These are phyloP conservation scores for Mimumesa dahlbomi DNA, from an alignment of 2,888 invertebrate species.

Conservation along the genomic window DNA sequence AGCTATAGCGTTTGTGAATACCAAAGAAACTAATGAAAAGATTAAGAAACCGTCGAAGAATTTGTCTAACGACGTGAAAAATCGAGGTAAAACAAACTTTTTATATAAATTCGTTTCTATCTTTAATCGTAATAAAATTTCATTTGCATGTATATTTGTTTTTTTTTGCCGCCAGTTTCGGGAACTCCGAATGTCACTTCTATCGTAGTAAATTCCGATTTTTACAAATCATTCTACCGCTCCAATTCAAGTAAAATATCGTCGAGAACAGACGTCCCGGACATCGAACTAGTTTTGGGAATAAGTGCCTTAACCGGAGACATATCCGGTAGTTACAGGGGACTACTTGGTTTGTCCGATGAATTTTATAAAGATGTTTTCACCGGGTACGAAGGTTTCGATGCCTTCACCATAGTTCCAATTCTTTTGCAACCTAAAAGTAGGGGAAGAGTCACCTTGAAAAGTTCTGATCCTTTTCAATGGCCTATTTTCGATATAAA, in stretches of 20 bases:
- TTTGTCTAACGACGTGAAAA: not conserved
- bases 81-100: not conserved
- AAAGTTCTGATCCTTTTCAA: slow-evolving; percentile 87
- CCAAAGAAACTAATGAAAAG: slow-evolving; percentile 77
- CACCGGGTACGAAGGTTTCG: slow-evolving; percentile 80
- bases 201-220: slow-evolving; percentile 22
- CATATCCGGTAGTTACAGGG: slow-evolving; percentile 85
- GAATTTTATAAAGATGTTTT: slow-evolving; percentile 84
- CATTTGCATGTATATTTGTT: too few relatives aligned
- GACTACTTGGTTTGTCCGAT: slow-evolving; percentile 85
- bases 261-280: slow-evolving; percentile 83
- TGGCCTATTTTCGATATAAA: slow-evolving; percentile 91
- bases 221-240: not conserved
- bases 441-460: slow-evolving; percentile 86
- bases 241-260: not conserved
- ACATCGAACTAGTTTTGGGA: slow-evolving; percentile 90
- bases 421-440: slow-evolving; percentile 89
- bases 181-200: slow-evolving; percentile 34
- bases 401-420: slow-evolving; percentile 87
- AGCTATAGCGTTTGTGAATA: slow-evolving; percentile 88
- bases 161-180: slow-evolving; percentile 33
- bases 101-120: too few relatives aligned
- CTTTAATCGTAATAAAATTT: too few relatives aligned
- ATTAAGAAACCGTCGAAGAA: not conserved
- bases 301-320: slow-evolving; percentile 90